Evolutionary conservation across 2,888 invertebrate genomes (phyloP), one percentile per base, ranked within the genome.

Genomic region (Amblyteles armatorius): DNA sequence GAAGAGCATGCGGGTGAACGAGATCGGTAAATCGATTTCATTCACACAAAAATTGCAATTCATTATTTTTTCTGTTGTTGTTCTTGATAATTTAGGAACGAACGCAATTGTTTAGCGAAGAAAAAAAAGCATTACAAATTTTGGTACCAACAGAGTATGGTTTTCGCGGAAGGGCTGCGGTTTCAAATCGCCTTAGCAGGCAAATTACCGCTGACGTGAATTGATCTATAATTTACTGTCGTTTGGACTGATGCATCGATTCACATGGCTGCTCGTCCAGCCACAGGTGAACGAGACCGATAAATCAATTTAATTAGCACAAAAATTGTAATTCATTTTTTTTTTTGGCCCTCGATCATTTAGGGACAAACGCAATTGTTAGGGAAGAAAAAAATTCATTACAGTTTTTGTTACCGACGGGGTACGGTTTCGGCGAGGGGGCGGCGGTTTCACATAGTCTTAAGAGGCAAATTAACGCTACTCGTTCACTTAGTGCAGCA

Each of bases 391-490:
- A 11, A 40, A 40, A 40, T 6, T 0, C n/a, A n/a, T n/a, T 16
- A 52, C 50, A n/a, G 0, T 16, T 44, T 44, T 44, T 44, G 3
- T 16, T 48, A 16, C 44, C 16, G 44, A 48, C 2, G 16, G 13
- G 16, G 40, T 40, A 40, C 11, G 40, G 40, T 11, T 19, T 55
- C 52, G 19, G 19, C 52, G 19, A 55, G 22, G n/a, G 9, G 5
- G 52, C 52, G 6, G 52, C 2, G 19, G 44, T 48, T 48, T 48
- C 44, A 36, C 22, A 16, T 16, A 29, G 52, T 57, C 52, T 72
- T 57, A 48, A 63, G 63, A 29, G 29, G 48, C 29, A 48, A 74
- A 63, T 63, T 63, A 44, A 29, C 26, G 60, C 29, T n/a, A 11
- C 48, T 40, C 26, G 63, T 19, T 36, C 57, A 52, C 40, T n/a